Evolutionary conservation across 1,140 invertebrate species (phyloP), one percentile per base, ranked within the genome.

Genomic region (Oryctes rhinoceros): DNA sequence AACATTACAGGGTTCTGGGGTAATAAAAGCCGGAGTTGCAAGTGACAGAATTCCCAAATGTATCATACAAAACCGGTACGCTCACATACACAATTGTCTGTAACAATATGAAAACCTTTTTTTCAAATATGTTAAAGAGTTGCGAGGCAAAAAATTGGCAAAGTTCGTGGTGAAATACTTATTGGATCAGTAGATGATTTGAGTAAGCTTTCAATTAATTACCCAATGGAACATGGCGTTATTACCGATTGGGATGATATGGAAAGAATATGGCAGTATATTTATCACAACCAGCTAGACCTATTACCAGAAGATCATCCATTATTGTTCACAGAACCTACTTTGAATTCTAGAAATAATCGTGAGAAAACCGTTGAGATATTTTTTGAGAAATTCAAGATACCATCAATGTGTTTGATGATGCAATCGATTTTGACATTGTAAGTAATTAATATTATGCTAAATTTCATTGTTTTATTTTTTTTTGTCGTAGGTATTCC

Each of bases 201-300:
- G 81, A 99, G 98, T 3, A 90, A 99, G 81, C 90, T 99, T 35
- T 95, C 95, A 67, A 95, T 99, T 83, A 93, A 95, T 80, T 99
- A 99, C 90, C 98, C 99, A 39, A 99, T 99, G 98, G 98, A 99
- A 89, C 98, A 99, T 89, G 98, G 99, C 3, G 97, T 99, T 84
- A 97, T 99, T 0, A 99, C 94, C 74, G 97, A 99, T 87, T 99
- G 99, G 98, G 99, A 99, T 90, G 99, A 99, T 84, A 99, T 99
- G 98, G 98, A 99, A 87, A 90, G 95, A 85, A 98, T 99, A 83
- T 99, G 99, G 99, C 96, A 96, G 85, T 99, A 99, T 86, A 97
- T 99, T 85, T 99, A 99, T 71, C 95, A 94, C 85, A 94, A 94
- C 91, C 97, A 99, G 89, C 90, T 99, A 79, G 96, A 98, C 83